A percentile compares a stretch with the other conserved stretches of the same genome.
Conservation (phyloP, 2,797 vertebrate genomes). For the Atherinosoma microstoma region DNA sequence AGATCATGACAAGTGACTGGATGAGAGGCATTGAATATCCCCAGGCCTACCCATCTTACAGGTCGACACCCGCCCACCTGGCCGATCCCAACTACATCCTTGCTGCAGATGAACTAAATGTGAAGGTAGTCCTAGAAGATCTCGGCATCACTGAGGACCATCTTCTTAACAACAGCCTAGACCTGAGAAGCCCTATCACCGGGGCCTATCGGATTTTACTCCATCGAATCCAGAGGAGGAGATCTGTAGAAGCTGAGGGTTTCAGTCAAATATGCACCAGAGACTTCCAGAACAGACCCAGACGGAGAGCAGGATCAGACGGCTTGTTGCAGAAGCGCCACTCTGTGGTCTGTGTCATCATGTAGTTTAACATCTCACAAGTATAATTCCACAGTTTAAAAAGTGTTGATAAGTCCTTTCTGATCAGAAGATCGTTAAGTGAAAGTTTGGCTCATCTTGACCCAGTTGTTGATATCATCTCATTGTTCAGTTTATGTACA, state of each 20-base stretch:
- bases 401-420: neutral
- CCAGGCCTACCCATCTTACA: constrained; percentile 48
- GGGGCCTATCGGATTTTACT: constrained; percentile 79
- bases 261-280: constrained; percentile 32
- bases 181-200: constrained; percentile 74
- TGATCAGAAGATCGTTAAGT: neutral
- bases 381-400: neutral
- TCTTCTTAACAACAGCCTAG: constrained; percentile 65
- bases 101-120: constrained; percentile 67
- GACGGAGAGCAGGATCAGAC: constrained; percentile 46
- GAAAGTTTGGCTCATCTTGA: neutral
- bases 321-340: constrained; percentile 46
- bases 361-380: constrained; percentile 50
- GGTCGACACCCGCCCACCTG: constrained; percentile 65
- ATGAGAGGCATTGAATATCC: constrained; percentile 72
- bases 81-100: constrained; percentile 44
- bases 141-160: constrained; percentile 75
- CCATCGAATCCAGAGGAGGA: constrained; percentile 77
- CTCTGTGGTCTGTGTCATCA: constrained; percentile 73
- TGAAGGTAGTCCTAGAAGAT: constrained; percentile 66
- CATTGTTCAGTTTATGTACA: neutral
- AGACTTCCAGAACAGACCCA: constrained; percentile 45
- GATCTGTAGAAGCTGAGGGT: constrained; percentile 59
- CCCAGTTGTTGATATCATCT: neutral
- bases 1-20: constrained; percentile 75